Evolutionary conservation across 1,140 invertebrate species (phyloP).

Genomic region (Macrocentrus cingulum): DNA sequence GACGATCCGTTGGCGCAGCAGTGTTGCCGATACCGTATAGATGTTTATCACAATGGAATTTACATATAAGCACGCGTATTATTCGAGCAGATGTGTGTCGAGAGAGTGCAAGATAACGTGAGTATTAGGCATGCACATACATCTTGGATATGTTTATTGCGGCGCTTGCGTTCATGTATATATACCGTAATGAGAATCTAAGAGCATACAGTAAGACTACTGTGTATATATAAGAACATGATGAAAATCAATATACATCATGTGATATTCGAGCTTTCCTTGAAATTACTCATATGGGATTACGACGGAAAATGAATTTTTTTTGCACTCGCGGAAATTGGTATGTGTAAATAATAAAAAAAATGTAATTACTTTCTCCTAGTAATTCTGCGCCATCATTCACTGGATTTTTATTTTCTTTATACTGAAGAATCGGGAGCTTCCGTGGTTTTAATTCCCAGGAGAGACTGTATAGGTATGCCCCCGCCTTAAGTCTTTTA

Average conservation of each 20-base stretch:
- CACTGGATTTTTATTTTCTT: conserved; percentile 1
- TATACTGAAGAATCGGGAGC: background rate
- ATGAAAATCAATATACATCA: no score
- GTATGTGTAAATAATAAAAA: background rate
- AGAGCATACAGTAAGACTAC: no score
- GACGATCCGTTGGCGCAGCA: background rate
- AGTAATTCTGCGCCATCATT: background rate
- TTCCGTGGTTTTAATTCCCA: no score
- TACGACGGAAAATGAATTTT: no score
- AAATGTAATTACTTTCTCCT: conserved; percentile 1
- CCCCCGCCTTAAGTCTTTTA: no score
- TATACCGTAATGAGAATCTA: no score
- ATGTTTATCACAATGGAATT: conserved; percentile 51
- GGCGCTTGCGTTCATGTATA: background rate
- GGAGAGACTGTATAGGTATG: no score
- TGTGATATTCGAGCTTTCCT: background rate
- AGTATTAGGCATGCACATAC: background rate
- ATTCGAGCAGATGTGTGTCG: conserved; percentile 41
- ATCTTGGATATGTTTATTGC: background rate
- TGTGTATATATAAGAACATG: no score
- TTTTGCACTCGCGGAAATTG: background rate
- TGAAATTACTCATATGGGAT: no score
- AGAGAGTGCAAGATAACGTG: conserved; percentile 41
- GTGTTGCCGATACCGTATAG: conserved; percentile 32
- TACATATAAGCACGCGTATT: conserved; percentile 42